These are phyloP conservation scores for Epinotia nisella DNA, from an alignment of 2,888 invertebrate genomes.

Conservation along the genomic window DNA sequence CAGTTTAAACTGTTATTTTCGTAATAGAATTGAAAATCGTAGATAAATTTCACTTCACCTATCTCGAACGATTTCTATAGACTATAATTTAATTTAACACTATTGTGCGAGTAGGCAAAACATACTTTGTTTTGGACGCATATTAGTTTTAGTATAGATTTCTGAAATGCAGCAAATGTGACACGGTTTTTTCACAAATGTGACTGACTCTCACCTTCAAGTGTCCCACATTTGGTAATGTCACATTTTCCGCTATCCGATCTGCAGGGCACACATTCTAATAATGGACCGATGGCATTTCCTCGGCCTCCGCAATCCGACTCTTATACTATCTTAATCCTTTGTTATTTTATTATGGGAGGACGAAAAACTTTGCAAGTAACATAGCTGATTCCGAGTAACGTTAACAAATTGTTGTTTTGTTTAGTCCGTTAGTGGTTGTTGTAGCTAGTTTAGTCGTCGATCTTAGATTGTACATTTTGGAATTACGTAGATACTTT, in stretches of 20 bases:
- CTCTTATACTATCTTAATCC: not conserved
- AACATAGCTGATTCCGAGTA: not conserved
- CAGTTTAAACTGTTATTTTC: conserved; percentile 60
- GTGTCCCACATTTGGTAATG: conserved; percentile 34
- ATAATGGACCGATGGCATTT: not conserved
- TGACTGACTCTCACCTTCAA: conserved; percentile 44
- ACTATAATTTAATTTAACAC: not conserved
- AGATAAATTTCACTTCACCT: not conserved
- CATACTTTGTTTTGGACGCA: not conserved
- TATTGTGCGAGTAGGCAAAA: not conserved
- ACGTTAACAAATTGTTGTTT: conserved; percentile 3
- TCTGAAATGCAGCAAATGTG: not conserved
- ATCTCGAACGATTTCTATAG: not conserved
- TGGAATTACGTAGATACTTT: not conserved
- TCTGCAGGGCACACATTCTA: conserved; percentile 1
- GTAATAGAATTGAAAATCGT: conserved; percentile 50
- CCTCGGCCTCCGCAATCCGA: not conserved
- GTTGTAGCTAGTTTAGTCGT: not conserved
- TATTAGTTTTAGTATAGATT: not conserved
- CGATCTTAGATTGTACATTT: not conserved
- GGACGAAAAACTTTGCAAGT: conserved; percentile 4
- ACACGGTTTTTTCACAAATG: conserved; percentile 14
- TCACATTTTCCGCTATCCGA: conserved; percentile 21
- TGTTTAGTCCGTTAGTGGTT: not conserved
- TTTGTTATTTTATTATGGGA: conserved; percentile 17